Conservation (phyloP, 2,888 invertebrate species). For the Platycnemis pennipes region DNA sequence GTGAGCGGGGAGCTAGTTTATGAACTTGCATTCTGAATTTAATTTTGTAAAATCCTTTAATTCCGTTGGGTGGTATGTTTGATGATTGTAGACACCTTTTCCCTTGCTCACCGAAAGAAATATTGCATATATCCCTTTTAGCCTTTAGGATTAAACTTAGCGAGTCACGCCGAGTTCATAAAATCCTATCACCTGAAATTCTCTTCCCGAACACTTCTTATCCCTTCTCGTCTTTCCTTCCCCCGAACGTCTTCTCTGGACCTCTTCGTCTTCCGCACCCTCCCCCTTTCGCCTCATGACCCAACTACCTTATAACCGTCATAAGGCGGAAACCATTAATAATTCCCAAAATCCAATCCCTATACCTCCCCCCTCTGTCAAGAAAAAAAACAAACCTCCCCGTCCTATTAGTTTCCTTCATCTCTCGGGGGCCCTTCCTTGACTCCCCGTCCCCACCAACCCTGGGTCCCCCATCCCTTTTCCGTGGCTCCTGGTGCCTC, state of each 20-base stretch:
- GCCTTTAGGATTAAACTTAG: not conserved
- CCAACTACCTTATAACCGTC: slow-evolving; percentile 35
- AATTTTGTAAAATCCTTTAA: not conserved
- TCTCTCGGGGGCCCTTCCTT: not conserved
- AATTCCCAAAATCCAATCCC: slow-evolving; percentile 39
- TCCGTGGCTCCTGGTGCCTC: not conserved
- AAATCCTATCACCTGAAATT: slow-evolving; percentile 6
- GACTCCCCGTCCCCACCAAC: not conserved
- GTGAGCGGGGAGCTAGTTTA: too few species aligned
- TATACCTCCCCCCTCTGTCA: not conserved
- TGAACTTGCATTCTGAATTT: too few species aligned
- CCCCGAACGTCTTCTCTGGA: not conserved
- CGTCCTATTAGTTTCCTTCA: slow-evolving; percentile 36
- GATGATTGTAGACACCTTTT: not conserved
- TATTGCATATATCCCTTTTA: slow-evolving; percentile 26
- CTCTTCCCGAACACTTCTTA: not conserved
- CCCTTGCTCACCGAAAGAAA: not conserved
- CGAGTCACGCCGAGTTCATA: slow-evolving; percentile 7
- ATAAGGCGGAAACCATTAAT: slow-evolving; percentile 33
- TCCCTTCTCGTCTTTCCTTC: not conserved
- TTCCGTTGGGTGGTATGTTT: not conserved
- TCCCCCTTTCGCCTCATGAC: not conserved
- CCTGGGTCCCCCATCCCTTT: not conserved
- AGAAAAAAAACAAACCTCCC: slow-evolving; percentile 17
- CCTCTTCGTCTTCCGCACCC: not conserved